Percentiles rank a stretch among this genome's conserved stretches.
phyloP scores from a whole-genome alignment of 2,888 invertebrate species.

The Apodemia zela region DNA sequence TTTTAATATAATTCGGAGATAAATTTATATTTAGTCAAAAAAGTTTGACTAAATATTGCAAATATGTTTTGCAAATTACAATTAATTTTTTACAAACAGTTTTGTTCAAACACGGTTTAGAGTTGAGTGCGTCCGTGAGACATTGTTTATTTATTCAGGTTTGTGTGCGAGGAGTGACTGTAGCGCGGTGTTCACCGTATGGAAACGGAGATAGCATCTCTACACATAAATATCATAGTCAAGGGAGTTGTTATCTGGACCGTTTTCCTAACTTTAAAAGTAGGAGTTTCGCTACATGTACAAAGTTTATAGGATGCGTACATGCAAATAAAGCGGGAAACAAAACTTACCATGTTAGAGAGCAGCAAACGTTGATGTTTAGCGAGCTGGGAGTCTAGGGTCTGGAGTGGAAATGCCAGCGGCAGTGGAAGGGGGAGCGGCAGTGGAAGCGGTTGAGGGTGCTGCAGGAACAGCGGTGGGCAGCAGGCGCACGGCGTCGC shows the following conservation, averaged over 20 bases:
- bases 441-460: constrained; percentile 64
- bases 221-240: constrained; percentile 48
- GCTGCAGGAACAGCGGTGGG: constrained; percentile 73
- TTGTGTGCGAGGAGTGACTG: constrained; percentile 43
- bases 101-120: constrained; percentile 28
- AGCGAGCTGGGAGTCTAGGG: constrained; percentile 73
- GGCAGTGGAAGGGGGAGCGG: constrained; percentile 71
- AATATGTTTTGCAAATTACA: too few species aligned
- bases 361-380: constrained; percentile 77
- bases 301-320: constrained; percentile 47
- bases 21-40: too few species aligned
- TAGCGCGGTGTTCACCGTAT: constrained; percentile 39
- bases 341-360: constrained; percentile 76
- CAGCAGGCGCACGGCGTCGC: constrained; percentile 77
- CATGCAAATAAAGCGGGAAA: constrained; percentile 44
- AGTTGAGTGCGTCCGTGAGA: constrained; percentile 50
- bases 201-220: constrained; percentile 50
- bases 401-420: constrained; percentile 71
- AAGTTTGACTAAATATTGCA: too few species aligned
- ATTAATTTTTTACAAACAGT: too few species aligned
- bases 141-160: constrained; percentile 57
- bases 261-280: constrained; percentile 53
- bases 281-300: constrained; percentile 42
- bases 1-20: too few species aligned
- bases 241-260: constrained; percentile 63